Percentiles rank a stretch among this genome's conserved stretches.
These are phyloP conservation scores for Naja naja DNA, from an alignment of 2,113 vertebrate species.

Conservation along the genomic window DNA sequence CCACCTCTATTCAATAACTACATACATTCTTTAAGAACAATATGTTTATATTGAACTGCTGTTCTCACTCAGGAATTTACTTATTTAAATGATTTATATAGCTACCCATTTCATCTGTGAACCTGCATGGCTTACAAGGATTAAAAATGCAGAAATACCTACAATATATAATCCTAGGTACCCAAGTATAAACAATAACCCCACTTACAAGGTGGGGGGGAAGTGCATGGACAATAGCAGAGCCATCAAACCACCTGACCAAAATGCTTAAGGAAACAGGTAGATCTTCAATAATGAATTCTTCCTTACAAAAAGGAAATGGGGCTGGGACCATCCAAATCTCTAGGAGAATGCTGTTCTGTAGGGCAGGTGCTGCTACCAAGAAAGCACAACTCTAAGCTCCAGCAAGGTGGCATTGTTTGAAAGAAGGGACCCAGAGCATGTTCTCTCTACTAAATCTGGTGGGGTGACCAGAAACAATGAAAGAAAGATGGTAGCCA, in stretches of 20 bases:
- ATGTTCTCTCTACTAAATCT: not conserved
- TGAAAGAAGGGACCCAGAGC: not conserved
- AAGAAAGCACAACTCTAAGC: not conserved
- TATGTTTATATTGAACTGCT: not conserved
- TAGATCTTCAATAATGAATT: not conserved
- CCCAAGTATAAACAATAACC: not conserved
- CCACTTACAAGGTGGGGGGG: not conserved
- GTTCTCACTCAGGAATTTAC: not conserved
- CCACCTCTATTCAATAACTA: not conserved
- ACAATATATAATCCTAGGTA: not conserved
- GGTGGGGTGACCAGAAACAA: not conserved
- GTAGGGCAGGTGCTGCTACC: not conserved
- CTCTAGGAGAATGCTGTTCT: not conserved
- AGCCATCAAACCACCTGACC: not conserved
- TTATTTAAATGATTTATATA: not conserved
- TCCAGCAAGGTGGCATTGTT: not conserved
- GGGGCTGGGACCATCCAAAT: not conserved
- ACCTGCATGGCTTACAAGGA: not conserved
- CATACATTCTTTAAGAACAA: not conserved
- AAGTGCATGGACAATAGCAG: not conserved
- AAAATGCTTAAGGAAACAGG: not conserved
- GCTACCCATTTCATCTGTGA: not conserved
- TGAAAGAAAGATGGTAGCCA: not conserved
- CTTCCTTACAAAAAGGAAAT: not conserved
- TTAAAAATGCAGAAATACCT: not conserved